These are phyloP conservation scores for Hyles euphorbiae DNA, from an alignment of 1,140 invertebrate genomes.

Conservation along the genomic window DNA sequence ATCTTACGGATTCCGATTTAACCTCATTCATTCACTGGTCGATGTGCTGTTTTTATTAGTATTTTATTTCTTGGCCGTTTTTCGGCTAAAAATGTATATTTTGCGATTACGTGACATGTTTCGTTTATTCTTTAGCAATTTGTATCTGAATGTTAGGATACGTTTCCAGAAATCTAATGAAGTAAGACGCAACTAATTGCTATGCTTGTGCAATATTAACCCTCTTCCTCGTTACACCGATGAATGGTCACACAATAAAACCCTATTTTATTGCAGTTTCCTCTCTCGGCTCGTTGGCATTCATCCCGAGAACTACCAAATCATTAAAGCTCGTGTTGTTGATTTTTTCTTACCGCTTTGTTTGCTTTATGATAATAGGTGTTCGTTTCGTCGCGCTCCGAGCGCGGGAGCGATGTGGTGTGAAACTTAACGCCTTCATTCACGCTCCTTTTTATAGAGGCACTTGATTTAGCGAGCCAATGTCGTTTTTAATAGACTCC, in stretches of 20 bases:
- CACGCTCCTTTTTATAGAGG: slow-evolving; percentile 58
- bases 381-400: slow-evolving; percentile 52
- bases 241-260: slow-evolving; percentile 50
- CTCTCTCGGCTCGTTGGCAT: slow-evolving; percentile 58
- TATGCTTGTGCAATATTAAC: slow-evolving; percentile 15
- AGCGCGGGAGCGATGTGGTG: slow-evolving; percentile 54
- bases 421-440: slow-evolving; percentile 72
- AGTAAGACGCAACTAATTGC: slow-evolving; percentile 28
- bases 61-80: too few relatives aligned
- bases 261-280: slow-evolving; percentile 62
- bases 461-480: slow-evolving; percentile 61
- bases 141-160: too few relatives aligned
- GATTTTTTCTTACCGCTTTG: slow-evolving; percentile 63
- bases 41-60: too few relatives aligned
- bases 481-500: slow-evolving; percentile 53
- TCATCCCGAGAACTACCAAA: slow-evolving; percentile 61
- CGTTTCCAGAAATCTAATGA: neutral
- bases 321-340: slow-evolving; percentile 69
- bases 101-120: too few relatives aligned
- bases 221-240: slow-evolving; percentile 28
- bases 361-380: slow-evolving; percentile 73
- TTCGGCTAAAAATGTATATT: too few relatives aligned
- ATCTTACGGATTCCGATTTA: too few relatives aligned
- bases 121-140: too few relatives aligned
- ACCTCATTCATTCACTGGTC: too few relatives aligned